These are phyloP conservation scores for Antedon mediterranea DNA, from an alignment of 53 echinoderm and acorn worm genomes.

Conservation along the genomic window DNA sequence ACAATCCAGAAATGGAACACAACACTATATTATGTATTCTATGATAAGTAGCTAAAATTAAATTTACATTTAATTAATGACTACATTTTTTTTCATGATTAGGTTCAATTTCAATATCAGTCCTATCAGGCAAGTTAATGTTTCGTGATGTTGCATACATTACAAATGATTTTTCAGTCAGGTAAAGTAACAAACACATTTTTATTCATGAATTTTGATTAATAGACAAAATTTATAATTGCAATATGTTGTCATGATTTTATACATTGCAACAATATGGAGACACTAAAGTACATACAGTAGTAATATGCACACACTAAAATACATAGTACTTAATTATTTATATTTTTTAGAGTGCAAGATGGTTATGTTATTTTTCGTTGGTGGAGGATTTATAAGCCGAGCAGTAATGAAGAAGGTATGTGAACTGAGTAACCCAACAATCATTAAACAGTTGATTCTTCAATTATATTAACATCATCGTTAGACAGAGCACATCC, in stretches of 20 bases:
- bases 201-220: background rate
- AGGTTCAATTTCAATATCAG: constrained; percentile 83
- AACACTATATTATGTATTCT: background rate
- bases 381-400: constrained; percentile 82
- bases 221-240: background rate
- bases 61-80: background rate
- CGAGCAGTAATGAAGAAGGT: constrained; percentile 48
- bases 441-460: too few species aligned
- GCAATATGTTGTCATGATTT: too few species aligned
- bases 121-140: constrained; percentile 86
- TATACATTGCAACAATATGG: too few species aligned
- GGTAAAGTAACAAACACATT: constrained; percentile 23
- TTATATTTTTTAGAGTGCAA: constrained; percentile 36
- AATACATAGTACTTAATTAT: too few species aligned
- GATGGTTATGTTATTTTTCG: constrained; percentile 63
- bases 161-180: constrained; percentile 65
- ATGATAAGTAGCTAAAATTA: background rate
- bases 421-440: too few species aligned
- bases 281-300: too few species aligned
- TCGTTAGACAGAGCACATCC: too few species aligned
- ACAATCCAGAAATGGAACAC: too few species aligned
- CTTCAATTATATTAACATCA: too few species aligned
- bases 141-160: constrained; percentile 83
- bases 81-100: background rate
- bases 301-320: too few species aligned